phyloP scores from a whole-genome alignment of 2,113 vertebrate genomes.

The Ptilonorhynchus violaceus region DNA sequence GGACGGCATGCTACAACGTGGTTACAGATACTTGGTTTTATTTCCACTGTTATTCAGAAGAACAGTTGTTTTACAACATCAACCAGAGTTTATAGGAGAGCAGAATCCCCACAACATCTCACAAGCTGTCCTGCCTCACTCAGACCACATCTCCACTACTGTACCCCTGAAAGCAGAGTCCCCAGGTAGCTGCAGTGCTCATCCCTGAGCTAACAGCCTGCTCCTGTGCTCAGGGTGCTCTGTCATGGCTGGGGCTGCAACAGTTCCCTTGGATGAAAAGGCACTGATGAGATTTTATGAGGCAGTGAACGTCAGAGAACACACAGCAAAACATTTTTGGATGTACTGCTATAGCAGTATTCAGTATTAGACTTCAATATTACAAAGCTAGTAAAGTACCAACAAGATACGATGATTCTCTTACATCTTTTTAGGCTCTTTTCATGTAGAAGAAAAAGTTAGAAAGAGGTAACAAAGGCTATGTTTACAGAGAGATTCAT shows the following conservation, averaged over 20 bases:
- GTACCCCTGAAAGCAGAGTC: not conserved
- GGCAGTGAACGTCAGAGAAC: not conserved
- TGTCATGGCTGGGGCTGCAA: not conserved
- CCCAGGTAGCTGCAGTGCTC: not conserved
- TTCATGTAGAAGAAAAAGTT: not conserved
- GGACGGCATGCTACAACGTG: fast-evolving
- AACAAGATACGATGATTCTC: not conserved
- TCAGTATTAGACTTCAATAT: not conserved
- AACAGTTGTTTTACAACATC: not conserved
- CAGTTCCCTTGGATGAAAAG: not conserved
- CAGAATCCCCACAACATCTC: not conserved
- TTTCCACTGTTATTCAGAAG: not conserved
- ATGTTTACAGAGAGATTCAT: not conserved
- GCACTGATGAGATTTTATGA: not conserved
- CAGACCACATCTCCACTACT: not conserved
- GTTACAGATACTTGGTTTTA: not conserved
- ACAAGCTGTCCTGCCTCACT: not conserved
- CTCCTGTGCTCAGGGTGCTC: not conserved
- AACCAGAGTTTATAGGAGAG: not conserved
- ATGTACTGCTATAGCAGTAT: not conserved
- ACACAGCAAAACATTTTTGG: not conserved
- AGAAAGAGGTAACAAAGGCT: not conserved
- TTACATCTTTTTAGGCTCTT: not conserved
- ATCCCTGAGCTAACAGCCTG: not conserved
- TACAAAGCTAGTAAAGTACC: not conserved